phyloP scores from a whole-genome alignment of 2,888 invertebrate species.

The Zelleria hepariella region DNA sequence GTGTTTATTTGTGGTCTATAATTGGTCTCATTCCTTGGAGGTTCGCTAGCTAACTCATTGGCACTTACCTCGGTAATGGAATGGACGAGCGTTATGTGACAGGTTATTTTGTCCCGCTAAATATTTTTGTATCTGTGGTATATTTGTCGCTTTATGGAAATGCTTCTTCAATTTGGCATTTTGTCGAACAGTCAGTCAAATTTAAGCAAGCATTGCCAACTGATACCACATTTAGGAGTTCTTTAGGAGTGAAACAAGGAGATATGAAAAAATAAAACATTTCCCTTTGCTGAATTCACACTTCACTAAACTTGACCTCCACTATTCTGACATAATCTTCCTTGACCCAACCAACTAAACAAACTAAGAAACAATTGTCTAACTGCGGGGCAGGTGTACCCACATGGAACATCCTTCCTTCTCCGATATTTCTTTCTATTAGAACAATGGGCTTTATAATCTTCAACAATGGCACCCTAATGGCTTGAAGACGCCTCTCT shows the following conservation, averaged over 20 bases:
- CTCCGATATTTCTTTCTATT: background rate
- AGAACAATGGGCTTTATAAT: slow-evolving; percentile 42
- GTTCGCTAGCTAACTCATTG: background rate
- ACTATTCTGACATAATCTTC: background rate
- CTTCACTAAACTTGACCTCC: background rate
- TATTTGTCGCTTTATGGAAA: background rate
- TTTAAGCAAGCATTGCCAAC: background rate
- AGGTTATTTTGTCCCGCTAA: background rate
- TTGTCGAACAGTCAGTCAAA: background rate
- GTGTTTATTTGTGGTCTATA: background rate
- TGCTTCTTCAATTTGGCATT: background rate
- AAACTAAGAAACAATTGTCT: background rate
- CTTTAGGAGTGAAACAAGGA: too few relatives aligned
- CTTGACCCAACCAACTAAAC: slow-evolving; percentile 1
- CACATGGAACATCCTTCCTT: slow-evolving; percentile 1
- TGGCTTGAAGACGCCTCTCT: background rate
- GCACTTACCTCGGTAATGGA: background rate
- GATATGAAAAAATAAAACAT: too few relatives aligned
- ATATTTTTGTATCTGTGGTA: background rate
- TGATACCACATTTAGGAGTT: background rate
- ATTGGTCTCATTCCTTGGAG: background rate
- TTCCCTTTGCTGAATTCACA: background rate
- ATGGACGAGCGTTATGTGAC: background rate
- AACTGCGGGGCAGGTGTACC: background rate
- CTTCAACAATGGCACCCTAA: slow-evolving; percentile 5